Conservation (phyloP, 2,113 vertebrate species). For the Plectropomus leopardus region DNA sequence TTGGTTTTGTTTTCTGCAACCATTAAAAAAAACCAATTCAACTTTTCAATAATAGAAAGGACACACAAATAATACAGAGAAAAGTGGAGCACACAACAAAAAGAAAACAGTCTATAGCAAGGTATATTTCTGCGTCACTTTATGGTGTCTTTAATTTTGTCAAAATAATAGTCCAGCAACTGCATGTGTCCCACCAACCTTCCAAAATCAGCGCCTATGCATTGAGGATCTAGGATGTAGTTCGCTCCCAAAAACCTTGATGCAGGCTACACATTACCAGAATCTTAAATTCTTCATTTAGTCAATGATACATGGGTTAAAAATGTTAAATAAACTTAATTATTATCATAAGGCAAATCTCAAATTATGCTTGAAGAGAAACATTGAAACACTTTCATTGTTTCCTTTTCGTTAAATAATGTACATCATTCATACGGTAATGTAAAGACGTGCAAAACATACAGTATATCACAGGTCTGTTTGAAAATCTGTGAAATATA, state of each 20-base stretch:
- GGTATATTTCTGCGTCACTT: too few relatives aligned
- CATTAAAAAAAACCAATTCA: too few relatives aligned
- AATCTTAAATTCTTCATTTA: neutral
- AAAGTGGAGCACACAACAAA: too few relatives aligned
- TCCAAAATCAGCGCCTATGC: too few relatives aligned
- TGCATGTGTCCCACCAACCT: too few relatives aligned
- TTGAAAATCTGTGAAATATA: neutral
- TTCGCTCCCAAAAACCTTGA: neutral
- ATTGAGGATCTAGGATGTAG: neutral
- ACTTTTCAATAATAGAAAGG: too few relatives aligned
- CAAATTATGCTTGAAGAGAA: neutral
- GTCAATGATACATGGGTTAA: neutral
- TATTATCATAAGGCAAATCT: neutral
- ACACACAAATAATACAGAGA: too few relatives aligned
- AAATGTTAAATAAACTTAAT: too few relatives aligned
- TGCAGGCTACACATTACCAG: neutral
- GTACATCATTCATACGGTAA: neutral
- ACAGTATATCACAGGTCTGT: neutral
- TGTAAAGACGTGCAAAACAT: neutral
- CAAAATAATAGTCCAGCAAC: too few relatives aligned
- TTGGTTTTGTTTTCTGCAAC: too few relatives aligned
- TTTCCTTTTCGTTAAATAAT: neutral
- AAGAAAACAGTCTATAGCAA: too few relatives aligned
- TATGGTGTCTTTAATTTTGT: too few relatives aligned
- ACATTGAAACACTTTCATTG: neutral